These are phyloP conservation scores for Lasiommata megera DNA, from an alignment of 2,888 invertebrate genomes.

Conservation along the genomic window DNA sequence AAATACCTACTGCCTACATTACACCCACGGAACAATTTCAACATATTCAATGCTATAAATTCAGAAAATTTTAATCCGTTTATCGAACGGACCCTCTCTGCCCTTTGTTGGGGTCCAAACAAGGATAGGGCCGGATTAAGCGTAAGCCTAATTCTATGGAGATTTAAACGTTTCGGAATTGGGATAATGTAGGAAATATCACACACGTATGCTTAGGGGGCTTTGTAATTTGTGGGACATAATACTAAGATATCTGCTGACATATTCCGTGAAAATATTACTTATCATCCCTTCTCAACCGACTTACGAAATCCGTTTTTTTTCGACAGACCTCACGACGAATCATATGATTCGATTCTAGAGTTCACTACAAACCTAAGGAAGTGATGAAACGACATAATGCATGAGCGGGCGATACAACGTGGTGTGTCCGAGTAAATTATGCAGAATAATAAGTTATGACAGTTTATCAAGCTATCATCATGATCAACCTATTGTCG, in stretches of 20 bases:
- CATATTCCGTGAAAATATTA: neutral
- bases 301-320: too few species aligned
- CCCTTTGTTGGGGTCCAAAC: constrained; percentile 46
- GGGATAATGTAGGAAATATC: constrained; percentile 27
- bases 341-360: too few species aligned
- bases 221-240: neutral
- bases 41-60: constrained; percentile 23
- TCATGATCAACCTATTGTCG: too few species aligned
- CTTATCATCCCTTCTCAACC: neutral
- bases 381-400: too few species aligned
- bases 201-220: constrained; percentile 19
- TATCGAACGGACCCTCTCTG: constrained; percentile 60
- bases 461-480: too few species aligned
- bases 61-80: constrained; percentile 53
- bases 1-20: too few species aligned
- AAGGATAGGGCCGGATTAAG: constrained; percentile 46
- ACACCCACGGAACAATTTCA: too few species aligned
- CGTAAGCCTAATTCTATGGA: constrained; percentile 49
- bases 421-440: too few species aligned
- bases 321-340: too few species aligned
- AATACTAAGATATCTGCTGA: neutral
- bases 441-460: too few species aligned
- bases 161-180: constrained; percentile 26
- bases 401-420: too few species aligned
- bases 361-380: too few species aligned